Evolutionary conservation across 2,888 invertebrate genomes (phyloP).

Genomic region (Zaprionus obscuricornis): DNA sequence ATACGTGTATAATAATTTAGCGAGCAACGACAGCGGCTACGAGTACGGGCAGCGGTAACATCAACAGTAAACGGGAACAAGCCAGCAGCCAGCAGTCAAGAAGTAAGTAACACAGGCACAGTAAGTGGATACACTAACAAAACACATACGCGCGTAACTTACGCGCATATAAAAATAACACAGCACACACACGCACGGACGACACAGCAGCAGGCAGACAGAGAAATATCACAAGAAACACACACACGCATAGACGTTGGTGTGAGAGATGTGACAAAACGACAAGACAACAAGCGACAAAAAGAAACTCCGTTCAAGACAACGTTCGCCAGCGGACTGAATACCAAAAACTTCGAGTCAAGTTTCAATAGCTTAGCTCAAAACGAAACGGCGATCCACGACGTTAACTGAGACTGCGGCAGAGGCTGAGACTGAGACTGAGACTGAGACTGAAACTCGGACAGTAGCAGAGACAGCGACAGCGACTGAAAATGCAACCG

Average conservation of each 20-base stretch:
- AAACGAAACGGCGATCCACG: slow-evolving; percentile 30
- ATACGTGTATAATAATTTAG: slow-evolving; percentile 60
- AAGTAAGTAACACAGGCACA: slow-evolving; percentile 61
- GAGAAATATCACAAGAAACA: slow-evolving; percentile 11
- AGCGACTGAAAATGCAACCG: slow-evolving; percentile 44
- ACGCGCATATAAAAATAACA: slow-evolving; percentile 18
- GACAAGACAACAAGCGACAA: slow-evolving; percentile 39
- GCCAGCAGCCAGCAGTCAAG: no score
- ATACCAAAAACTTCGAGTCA: slow-evolving; percentile 53
- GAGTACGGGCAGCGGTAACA: not conserved
- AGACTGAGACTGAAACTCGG: no score
- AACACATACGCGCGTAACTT: slow-evolving; percentile 13
- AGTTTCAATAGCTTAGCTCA: slow-evolving; percentile 54
- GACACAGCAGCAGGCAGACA: slow-evolving; percentile 11
- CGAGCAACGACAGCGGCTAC: slow-evolving; percentile 26
- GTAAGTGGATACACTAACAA: slow-evolving; percentile 39
- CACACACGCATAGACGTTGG: slow-evolving; percentile 48
- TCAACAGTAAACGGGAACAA: slow-evolving; percentile 46
- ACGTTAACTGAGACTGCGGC: slow-evolving; percentile 24
- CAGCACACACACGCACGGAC: slow-evolving; percentile 6
- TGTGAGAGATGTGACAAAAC: no score
- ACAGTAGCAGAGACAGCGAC: slow-evolving; percentile 18
- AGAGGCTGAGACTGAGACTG: slow-evolving; percentile 34
- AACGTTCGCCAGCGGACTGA: slow-evolving; percentile 69
- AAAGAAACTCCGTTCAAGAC: slow-evolving; percentile 59